Conservation (phyloP, 2,888 invertebrate genomes). For the Galerucella calmariensis region DNA sequence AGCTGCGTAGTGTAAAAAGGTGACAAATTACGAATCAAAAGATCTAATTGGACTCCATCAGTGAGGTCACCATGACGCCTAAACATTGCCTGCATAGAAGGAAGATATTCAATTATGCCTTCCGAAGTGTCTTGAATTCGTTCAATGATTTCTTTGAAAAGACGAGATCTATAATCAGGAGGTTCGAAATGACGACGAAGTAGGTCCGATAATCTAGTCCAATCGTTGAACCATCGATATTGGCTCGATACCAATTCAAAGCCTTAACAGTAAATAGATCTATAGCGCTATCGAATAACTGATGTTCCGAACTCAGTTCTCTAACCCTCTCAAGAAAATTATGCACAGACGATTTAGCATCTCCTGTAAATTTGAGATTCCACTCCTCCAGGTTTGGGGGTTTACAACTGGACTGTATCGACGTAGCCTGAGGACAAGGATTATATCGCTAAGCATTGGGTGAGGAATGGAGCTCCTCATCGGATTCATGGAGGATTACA, state of each 20-base stretch:
- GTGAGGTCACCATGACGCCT: no score
- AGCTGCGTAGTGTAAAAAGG: no score
- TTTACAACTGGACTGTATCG: constrained; percentile 4
- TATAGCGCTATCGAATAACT: no score
- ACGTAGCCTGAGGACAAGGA: constrained; percentile 4
- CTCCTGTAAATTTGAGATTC: constrained; percentile 9
- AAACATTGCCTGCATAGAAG: no score
- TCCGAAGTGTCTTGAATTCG: not conserved
- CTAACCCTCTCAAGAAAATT: constrained; percentile 5
- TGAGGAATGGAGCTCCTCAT: constrained; percentile 8
- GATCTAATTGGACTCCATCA: no score
- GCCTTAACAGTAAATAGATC: no score
- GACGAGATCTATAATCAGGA: constrained; percentile 7
- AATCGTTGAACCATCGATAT: no score
- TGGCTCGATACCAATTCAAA: no score
- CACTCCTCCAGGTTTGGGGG: constrained; percentile 4
- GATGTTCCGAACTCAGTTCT: not conserved
- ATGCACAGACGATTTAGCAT: not conserved
- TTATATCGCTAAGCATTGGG: not conserved
- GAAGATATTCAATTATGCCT: no score
- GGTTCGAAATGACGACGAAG: constrained; percentile 7
- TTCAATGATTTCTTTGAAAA: not conserved
- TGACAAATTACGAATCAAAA: no score
- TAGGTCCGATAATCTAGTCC: no score
- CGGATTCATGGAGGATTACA: not conserved